These are phyloP conservation scores for Aeoliscus strigatus DNA, from an alignment of 2,797 vertebrate species.

Conservation along the genomic window DNA sequence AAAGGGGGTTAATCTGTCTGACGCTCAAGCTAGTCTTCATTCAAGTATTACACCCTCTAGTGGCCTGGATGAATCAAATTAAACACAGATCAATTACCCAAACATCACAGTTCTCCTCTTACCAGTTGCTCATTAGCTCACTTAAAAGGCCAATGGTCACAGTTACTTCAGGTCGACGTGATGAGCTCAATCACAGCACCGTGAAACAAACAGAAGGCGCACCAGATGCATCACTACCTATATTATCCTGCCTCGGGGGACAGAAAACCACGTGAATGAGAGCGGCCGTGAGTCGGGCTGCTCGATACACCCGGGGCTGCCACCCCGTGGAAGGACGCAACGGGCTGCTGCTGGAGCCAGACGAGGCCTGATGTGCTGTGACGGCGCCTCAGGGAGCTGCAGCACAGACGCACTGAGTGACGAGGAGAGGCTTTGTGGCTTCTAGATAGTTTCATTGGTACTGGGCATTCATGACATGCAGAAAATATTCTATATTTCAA, in stretches of 20 bases:
- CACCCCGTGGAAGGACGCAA: conserved; percentile 33
- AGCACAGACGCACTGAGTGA: conserved; percentile 2
- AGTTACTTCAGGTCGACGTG: no score
- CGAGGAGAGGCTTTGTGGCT: conserved; percentile 6
- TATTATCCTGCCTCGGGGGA: conserved; percentile 32
- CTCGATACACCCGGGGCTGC: conserved; percentile 20
- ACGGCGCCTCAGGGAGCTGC: conserved; percentile 26
- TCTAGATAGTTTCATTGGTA: no score
- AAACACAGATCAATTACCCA: no score
- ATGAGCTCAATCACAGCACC: not conserved
- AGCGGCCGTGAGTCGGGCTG: conserved; percentile 13
- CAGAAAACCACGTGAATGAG: conserved; percentile 30
- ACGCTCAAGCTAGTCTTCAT: no score
- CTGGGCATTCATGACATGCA: no score
- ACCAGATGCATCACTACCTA: conserved; percentile 23
- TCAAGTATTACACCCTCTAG: no score
- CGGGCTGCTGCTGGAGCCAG: conserved; percentile 36
- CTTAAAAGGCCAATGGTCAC: no score
- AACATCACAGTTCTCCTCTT: no score
- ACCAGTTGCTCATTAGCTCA: no score
- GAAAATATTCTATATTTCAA: no score
- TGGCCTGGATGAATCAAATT: no score
- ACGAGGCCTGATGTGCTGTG: conserved; percentile 39
- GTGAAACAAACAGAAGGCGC: conserved; percentile 27
- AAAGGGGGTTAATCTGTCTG: no score